Evolutionary conservation across 2,797 vertebrate genomes (phyloP).

Genomic region (Acanthornis magna): DNA sequence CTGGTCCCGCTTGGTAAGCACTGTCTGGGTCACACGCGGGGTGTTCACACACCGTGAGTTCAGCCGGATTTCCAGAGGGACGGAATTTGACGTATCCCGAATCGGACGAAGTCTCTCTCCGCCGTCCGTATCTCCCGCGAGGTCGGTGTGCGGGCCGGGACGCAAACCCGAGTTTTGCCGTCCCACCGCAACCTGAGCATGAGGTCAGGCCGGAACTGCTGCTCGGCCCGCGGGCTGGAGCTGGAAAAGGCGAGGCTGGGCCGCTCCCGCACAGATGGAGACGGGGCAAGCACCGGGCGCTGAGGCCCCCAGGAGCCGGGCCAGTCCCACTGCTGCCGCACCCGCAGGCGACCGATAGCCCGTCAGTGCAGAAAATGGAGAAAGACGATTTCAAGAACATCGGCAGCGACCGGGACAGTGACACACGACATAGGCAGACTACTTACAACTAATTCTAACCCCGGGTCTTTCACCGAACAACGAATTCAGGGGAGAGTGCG

Average conservation of each 20-base stretch:
- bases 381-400: not conserved
- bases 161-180: too few relatives aligned
- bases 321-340: too few relatives aligned
- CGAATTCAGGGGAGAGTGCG: rapidly evolving
- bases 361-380: not conserved
- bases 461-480: too few relatives aligned
- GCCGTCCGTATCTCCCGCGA: rapidly evolving
- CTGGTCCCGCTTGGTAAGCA: too few relatives aligned
- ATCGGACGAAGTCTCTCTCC: not conserved
- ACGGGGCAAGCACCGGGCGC: too few relatives aligned
- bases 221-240: not conserved
- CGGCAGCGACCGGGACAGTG: rapidly evolving
- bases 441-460: too few relatives aligned
- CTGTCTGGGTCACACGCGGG: not conserved
- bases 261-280: rapidly evolving
- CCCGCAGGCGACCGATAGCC: too few relatives aligned
- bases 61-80: not conserved
- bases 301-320: too few relatives aligned
- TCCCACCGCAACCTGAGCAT: not conserved
- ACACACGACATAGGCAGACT: rapidly evolving
- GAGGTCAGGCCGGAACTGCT: not conserved
- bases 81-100: not conserved
- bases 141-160: not conserved
- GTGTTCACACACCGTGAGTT: not conserved
- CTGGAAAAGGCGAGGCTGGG: too few relatives aligned